Evolutionary conservation across 92 coral and sea anemone genomes (phyloP).

Genomic region (Palythoa grandiflora): DNA sequence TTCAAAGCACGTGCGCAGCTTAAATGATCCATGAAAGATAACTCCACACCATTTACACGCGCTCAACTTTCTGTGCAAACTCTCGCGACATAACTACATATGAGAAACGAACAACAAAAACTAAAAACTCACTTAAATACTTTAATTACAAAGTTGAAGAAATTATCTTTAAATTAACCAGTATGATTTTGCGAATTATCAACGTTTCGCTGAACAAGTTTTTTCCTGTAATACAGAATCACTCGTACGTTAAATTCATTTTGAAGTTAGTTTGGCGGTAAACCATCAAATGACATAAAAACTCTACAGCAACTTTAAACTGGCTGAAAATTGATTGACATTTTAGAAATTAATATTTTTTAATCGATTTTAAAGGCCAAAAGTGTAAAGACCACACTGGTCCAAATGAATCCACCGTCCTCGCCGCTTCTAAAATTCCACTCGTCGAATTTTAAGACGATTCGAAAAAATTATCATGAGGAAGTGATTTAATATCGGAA

Average conservation of each 20-base stretch:
- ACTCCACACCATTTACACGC: constrained; percentile 19
- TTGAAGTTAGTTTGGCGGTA: constrained; percentile 12
- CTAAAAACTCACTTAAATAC: not conserved
- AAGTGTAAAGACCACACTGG: not conserved
- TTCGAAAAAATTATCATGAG: too few relatives aligned
- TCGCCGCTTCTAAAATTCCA: not conserved
- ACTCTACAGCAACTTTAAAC: not conserved
- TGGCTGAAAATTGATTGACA: not conserved
- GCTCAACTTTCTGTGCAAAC: not conserved
- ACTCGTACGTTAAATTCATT: constrained; percentile 29
- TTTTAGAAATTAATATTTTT: not conserved
- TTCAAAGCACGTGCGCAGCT: constrained; percentile 20
- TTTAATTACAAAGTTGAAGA: not conserved
- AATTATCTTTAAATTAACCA: not conserved
- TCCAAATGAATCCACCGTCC: too few relatives aligned
- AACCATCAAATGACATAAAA: not conserved
- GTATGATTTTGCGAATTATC: not conserved
- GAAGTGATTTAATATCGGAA: too few relatives aligned
- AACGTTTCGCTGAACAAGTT: constrained; percentile 21
- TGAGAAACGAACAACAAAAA: not conserved
- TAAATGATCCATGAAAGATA: constrained; percentile 35
- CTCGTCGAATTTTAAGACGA: too few relatives aligned
- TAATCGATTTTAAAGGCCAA: not conserved
- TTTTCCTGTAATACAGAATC: constrained; percentile 18
- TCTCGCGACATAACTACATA: too few relatives aligned